Evolutionary conservation across 2,797 vertebrate genomes (phyloP).

Genomic region (Poecilia picta): DNA sequence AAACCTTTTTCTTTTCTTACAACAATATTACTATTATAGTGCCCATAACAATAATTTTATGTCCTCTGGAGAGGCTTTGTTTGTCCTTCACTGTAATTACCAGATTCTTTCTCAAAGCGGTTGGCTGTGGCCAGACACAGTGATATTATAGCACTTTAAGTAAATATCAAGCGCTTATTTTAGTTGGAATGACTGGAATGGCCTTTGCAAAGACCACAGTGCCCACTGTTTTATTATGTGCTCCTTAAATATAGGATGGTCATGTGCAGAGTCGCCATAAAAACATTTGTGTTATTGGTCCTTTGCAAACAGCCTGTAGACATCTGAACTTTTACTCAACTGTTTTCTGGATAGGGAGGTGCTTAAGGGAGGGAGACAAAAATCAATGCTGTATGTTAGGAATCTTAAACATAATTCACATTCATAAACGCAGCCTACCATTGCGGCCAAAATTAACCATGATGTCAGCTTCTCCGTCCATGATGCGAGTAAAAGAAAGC

Average conservation of each 20-base stretch:
- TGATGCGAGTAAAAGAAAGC: slow-evolving; percentile 87
- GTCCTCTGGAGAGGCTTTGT: slow-evolving; percentile 10
- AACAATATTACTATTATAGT: neutral
- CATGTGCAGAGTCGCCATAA: neutral
- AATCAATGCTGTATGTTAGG: neutral
- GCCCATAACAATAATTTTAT: neutral
- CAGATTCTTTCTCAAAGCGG: slow-evolving; percentile 19
- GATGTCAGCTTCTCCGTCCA: slow-evolving; percentile 97
- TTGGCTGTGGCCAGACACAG: slow-evolving; percentile 34
- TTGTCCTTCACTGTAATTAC: slow-evolving; percentile 30
- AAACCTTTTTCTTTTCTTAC: neutral
- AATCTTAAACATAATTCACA: neutral
- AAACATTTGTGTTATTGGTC: slow-evolving; percentile 12
- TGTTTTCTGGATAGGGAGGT: neutral
- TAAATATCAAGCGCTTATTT: slow-evolving; percentile 42
- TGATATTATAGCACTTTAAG: slow-evolving; percentile 16
- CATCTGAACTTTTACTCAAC: slow-evolving; percentile 24
- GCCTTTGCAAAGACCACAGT: slow-evolving; percentile 14
- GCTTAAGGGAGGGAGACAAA: neutral
- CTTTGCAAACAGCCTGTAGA: slow-evolving; percentile 12
- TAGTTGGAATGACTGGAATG: slow-evolving; percentile 27
- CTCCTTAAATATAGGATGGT: slow-evolving; percentile 23
- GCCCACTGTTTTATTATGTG: slow-evolving; percentile 18
- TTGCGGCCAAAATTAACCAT: slow-evolving; percentile 99
- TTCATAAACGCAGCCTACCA: slow-evolving; percentile 80